Evolutionary conservation across 1,140 invertebrate species (phyloP), one percentile per base, ranked within the genome.

Genomic region (Atta texana): DNA sequence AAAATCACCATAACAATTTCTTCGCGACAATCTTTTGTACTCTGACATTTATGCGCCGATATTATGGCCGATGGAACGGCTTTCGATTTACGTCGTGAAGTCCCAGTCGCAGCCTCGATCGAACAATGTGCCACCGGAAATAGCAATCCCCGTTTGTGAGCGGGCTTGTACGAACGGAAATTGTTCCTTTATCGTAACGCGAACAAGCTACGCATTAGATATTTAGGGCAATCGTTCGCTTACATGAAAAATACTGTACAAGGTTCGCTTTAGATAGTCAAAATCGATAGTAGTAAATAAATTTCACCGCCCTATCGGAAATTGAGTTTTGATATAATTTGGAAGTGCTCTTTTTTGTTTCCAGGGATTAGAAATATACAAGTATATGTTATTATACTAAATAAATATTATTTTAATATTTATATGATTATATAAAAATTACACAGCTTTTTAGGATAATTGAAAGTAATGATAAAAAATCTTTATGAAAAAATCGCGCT

Each of bases 51-150:
- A 74, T 84, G 28, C 24, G 39, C 53, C 16, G 80, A 84, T 74
- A 63, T 61, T 84, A 74, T 2, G 18, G 69, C 28, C 39, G 57
- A 84, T 61, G 39, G 57, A 84, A 75, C 55, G 39, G 24, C n/a
- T 61, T 61, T 84, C 80, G 55, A 74, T 84, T 84, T 84, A 74
- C 39, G 55, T 78, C 82, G 82, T 44, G 10, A 78, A 85, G 63
- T 66, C 10, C 63, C 63, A 68, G 68, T 61, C 75, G 87, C 72
- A 90, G 92, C 89, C 91, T 93, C 90, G 88, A 88, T 84, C 78
- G 90, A 90, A 92, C 91, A 93, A 92, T 92, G 78, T 90, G 55
- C 66, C 86, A 59, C 90, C 91, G 93, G 93, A 94, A 93, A 92
- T 93, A 93, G 91, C 86, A 80, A 92, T 89, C 82, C 89, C 90